Base-by-base conservation (phyloP, 2,113 vertebrate species). In the Pycnonotus jocosus region DNA sequence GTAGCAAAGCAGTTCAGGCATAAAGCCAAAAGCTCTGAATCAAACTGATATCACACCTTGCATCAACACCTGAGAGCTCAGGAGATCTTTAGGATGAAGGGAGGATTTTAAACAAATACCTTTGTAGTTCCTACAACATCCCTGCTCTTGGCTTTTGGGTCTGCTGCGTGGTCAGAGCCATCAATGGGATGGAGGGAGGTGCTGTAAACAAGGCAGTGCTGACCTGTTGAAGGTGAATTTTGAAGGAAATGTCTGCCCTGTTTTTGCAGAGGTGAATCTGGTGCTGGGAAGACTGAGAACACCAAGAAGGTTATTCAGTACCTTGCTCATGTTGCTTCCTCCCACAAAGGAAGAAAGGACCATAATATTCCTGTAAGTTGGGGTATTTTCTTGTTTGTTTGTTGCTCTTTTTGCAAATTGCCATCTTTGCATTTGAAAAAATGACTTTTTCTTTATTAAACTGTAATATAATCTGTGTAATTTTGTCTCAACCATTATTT, bases 291-390 rank as follows among this genome's bases (percentile, higher is more conserved):
- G 98, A 99, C 99, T 6, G 99, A 99, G 96, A 99, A 99, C 97
- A 99, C 99, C 20, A 99, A 99, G 98, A 99, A 99, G 95, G 99
- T 99, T 79, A 99, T 99, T 97, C 99, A 99, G 86, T 99, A 99
- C 97, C 98, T 99, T 95, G 99, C 99, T 71, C 99, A 99, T 18
- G 99, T 99, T 80, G 99, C 99, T 85, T 99, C 99, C 87, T 99
- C 99, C 71, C 99, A 99, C 94, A 99, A 99, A 98, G 99, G 99
- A 98, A 98, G 99, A 96, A 99, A 99, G 98, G 99, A 99, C 97
- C 99, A 99, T 96, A 99, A 98, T 96, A 98, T 99, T 98, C 98
- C 99, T 97, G 99, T 99, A 97, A 99, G 99, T 99, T 92, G 83
- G 68, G 83, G 6, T 35, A 12, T 71, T 86, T 97, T 94, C 60